These are phyloP conservation scores for Hylaeus volcanicus DNA, from an alignment of 1,140 invertebrate genomes.

Conservation along the genomic window DNA sequence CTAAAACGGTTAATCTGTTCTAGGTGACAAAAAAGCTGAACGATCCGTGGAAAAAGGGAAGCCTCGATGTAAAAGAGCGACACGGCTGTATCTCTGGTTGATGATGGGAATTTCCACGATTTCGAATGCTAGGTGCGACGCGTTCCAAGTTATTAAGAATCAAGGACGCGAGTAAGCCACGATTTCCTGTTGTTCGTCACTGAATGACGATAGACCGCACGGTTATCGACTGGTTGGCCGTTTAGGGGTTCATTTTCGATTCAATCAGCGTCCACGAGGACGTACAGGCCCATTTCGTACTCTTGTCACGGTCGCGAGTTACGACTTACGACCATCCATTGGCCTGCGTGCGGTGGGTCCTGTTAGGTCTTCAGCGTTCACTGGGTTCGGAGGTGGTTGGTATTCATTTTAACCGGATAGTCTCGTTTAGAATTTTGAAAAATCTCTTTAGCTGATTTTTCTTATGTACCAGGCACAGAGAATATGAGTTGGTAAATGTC, in stretches of 20 bases:
- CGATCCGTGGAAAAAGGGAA: neutral
- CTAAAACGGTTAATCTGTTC: neutral
- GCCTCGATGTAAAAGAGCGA: neutral
- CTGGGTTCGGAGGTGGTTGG: conserved; percentile 31
- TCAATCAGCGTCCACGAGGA: conserved; percentile 65
- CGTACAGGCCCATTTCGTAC: conserved; percentile 48
- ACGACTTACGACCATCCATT: conserved; percentile 61
- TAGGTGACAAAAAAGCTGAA: neutral
- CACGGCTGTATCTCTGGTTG: conserved; percentile 5
- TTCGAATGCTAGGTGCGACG: conserved; percentile 40
- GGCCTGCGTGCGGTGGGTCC: conserved; percentile 47
- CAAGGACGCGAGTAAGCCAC: conserved; percentile 55
- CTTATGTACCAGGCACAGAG: too few relatives aligned
- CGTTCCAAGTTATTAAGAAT: conserved; percentile 58
- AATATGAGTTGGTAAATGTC: too few relatives aligned
- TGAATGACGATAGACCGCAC: conserved; percentile 56
- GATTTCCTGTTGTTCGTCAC: conserved; percentile 61
- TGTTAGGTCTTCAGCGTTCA: conserved; percentile 21
- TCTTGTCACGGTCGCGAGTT: conserved; percentile 54
- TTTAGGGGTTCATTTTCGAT: conserved; percentile 66
- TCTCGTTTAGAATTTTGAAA: too few relatives aligned
- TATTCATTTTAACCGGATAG: neutral
- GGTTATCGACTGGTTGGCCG: conserved; percentile 54
- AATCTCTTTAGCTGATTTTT: too few relatives aligned
- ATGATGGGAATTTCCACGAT: conserved; percentile 38